Percentiles rank a stretch among this genome's conserved stretches.
phyloP scores from a whole-genome alignment of 2,113 vertebrate species.

The Oncorhynchus mykiss region DNA sequence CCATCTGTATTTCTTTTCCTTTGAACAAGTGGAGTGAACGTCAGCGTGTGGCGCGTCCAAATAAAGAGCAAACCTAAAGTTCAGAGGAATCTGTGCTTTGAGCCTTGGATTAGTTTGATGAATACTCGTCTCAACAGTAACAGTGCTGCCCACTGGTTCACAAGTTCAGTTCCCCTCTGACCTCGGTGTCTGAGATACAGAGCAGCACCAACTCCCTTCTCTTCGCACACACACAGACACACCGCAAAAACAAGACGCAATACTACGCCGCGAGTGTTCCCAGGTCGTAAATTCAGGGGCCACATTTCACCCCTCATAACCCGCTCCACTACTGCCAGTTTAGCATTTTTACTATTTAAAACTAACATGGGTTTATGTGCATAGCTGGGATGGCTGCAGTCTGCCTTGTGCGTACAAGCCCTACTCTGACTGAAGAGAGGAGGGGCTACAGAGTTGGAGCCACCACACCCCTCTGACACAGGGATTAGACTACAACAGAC shows the following conservation, averaged over 20 bases:
- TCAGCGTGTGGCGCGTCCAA: conserved; percentile 4
- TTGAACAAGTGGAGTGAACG: neutral
- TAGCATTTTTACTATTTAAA: conserved; percentile 59
- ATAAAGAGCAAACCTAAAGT: conserved; percentile 52
- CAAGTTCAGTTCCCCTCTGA: conserved; percentile 53
- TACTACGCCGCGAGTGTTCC: conserved; percentile 29
- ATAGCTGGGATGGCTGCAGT: conserved; percentile 49
- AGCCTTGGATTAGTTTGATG: conserved; percentile 60
- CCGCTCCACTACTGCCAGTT: conserved; percentile 39
- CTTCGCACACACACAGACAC: neutral
- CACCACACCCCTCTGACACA: neutral
- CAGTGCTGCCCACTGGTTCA: conserved; percentile 45
- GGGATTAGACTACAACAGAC: conserved; percentile 28
- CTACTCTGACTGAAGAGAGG: conserved; percentile 22
- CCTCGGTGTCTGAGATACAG: conserved; percentile 38
- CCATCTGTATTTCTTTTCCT: conserved; percentile 7
- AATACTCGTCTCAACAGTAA: conserved; percentile 63
- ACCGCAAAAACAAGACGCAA: conserved; percentile 14
- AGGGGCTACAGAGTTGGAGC: neutral
- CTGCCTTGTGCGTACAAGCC: conserved; percentile 19
- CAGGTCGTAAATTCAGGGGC: conserved; percentile 56
- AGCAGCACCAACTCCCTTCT: neutral
- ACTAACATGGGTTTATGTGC: conserved; percentile 50
- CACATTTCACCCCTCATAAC: conserved; percentile 56
- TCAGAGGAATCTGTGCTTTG: conserved; percentile 44